Conservation (phyloP, 2,888 invertebrate genomes). For the Anaspis maculata region DNA sequence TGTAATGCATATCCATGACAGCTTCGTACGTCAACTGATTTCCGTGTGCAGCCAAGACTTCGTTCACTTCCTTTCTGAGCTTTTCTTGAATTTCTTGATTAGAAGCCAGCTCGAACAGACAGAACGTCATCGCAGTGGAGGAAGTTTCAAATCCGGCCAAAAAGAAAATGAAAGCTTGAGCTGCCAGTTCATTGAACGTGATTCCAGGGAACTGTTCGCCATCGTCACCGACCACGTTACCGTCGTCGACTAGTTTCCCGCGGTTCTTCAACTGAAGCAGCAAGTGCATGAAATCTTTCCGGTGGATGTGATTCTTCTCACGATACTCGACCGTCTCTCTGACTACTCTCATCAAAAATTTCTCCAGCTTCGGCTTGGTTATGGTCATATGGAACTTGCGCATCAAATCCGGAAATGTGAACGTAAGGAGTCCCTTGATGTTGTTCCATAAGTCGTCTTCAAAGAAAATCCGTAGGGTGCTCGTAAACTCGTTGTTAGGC, state of each 20-base stretch:
- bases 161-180: slow-evolving; percentile 50
- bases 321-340: slow-evolving; percentile 36
- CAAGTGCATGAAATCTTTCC: slow-evolving; percentile 46
- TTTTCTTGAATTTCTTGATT: slow-evolving; percentile 40
- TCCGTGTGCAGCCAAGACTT: slow-evolving; percentile 27
- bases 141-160: slow-evolving; percentile 56
- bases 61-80: slow-evolving; percentile 37
- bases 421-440: slow-evolving; percentile 5
- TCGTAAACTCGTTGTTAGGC: slow-evolving; percentile 42
- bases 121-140: slow-evolving; percentile 48
- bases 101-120: slow-evolving; percentile 45
- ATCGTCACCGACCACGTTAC: too few species aligned
- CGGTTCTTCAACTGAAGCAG: slow-evolving; percentile 38
- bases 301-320: too few species aligned
- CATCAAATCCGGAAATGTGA: slow-evolving; percentile 5
- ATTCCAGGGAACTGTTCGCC: too few species aligned
- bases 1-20: slow-evolving; percentile 41
- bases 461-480: slow-evolving; percentile 6
- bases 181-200: slow-evolving; percentile 27
- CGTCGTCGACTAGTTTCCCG: too few species aligned
- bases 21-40: slow-evolving; percentile 38
- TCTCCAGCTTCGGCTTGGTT: slow-evolving; percentile 7
- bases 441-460: slow-evolving; percentile 3
- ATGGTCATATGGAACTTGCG: slow-evolving; percentile 1
- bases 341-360: slow-evolving; percentile 26